Evolutionary conservation across 2,888 invertebrate genomes (phyloP).

Genomic region (Dynastes maya): DNA sequence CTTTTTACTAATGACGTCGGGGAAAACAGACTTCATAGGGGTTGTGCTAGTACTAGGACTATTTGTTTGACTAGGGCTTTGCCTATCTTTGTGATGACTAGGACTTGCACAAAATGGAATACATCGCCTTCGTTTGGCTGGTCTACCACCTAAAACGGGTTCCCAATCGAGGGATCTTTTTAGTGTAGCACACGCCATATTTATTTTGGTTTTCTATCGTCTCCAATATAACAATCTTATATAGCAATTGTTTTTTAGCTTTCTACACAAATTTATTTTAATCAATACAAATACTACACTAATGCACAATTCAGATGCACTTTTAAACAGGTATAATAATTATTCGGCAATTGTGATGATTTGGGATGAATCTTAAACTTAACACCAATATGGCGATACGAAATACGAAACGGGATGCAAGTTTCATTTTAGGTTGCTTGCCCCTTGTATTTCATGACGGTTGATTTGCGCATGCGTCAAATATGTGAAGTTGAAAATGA

Average conservation of each 20-base stretch:
- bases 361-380: slow-evolving; percentile 30
- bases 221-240: slow-evolving; percentile 59
- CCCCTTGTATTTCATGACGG: slow-evolving; percentile 48
- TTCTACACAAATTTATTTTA: slow-evolving; percentile 53
- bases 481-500: background rate
- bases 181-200: slow-evolving; percentile 98
- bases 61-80: slow-evolving; percentile 54
- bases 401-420: slow-evolving; percentile 56
- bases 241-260: slow-evolving; percentile 65
- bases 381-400: slow-evolving; percentile 67
- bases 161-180: slow-evolving; percentile 97
- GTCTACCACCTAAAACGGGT: slow-evolving; percentile 88
- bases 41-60: slow-evolving; percentile 62
- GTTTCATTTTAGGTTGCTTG: slow-evolving; percentile 52
- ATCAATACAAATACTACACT: slow-evolving; percentile 24
- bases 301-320: slow-evolving; percentile 30
- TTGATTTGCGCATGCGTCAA: slow-evolving; percentile 35
- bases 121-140: slow-evolving; percentile 92
- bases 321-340: slow-evolving; percentile 24
- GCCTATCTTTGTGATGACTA: slow-evolving; percentile 64
- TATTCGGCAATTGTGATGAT: slow-evolving; percentile 38
- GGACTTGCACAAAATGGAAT: slow-evolving; percentile 86
- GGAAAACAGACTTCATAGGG: slow-evolving; percentile 81
- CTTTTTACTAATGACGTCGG: slow-evolving; percentile 86
- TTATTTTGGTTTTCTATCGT: slow-evolving; percentile 66